Evolutionary conservation across 2,888 invertebrate genomes (phyloP).

Genomic region (Anoplius nigerrimus): DNA sequence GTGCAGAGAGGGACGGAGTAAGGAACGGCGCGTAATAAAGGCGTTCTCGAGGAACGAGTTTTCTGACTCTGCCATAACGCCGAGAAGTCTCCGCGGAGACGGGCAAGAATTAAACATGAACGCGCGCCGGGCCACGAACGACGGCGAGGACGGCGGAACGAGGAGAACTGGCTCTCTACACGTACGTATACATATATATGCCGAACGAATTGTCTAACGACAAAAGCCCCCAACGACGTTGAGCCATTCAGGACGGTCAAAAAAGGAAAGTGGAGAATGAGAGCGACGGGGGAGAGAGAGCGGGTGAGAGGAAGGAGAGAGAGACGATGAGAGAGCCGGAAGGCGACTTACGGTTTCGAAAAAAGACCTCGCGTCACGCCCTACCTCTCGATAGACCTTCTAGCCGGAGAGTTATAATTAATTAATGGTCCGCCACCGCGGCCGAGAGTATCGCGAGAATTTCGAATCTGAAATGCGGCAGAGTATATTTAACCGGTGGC

Average conservation of each 20-base stretch:
- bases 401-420: neutral
- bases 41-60: constrained; percentile 27
- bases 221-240: too few species aligned
- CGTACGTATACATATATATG: too few species aligned
- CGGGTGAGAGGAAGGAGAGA: neutral
- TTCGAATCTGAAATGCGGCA: too few species aligned
- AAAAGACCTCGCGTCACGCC: neutral
- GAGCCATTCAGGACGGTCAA: neutral
- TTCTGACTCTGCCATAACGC: neutral
- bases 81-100: constrained; percentile 2
- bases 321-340: neutral
- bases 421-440: too few species aligned
- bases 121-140: neutral
- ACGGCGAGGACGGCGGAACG: too few species aligned
- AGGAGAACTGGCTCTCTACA: too few species aligned
- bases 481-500: too few species aligned
- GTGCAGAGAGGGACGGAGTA: constrained; percentile 17
- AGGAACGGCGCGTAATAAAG: constrained; percentile 20
- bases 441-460: too few species aligned
- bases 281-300: neutral
- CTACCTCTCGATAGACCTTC: neutral
- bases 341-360: constrained; percentile 1
- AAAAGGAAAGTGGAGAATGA: too few species aligned
- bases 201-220: too few species aligned
- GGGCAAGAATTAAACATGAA: neutral